These are phyloP conservation scores for Lutjanus argentimaculatus DNA, from an alignment of 2,797 vertebrate genomes.

Conservation along the genomic window DNA sequence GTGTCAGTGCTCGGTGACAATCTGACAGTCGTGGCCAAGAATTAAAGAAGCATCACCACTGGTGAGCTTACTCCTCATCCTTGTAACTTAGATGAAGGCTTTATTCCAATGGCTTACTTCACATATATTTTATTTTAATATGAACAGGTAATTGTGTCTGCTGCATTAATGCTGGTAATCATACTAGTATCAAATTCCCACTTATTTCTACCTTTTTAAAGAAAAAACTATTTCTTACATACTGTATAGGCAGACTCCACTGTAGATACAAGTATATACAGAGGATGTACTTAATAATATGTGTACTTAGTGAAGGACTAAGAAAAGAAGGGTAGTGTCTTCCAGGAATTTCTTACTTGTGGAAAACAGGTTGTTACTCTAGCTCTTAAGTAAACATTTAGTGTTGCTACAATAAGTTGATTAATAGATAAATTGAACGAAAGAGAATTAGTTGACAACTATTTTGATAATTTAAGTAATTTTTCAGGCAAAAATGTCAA, in stretches of 20 bases:
- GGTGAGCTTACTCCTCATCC: slow-evolving; percentile 34
- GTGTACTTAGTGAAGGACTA: too few species aligned
- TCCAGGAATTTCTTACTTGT: too few species aligned
- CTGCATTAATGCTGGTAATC: background rate
- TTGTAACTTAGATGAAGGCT: slow-evolving; percentile 3
- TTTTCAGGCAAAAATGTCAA: too few species aligned
- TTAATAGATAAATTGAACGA: too few species aligned
- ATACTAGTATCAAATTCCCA: background rate
- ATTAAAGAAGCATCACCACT: slow-evolving; percentile 50
- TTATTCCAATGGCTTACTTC: slow-evolving; percentile 2
- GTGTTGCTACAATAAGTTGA: too few species aligned
- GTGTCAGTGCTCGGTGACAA: slow-evolving; percentile 50
- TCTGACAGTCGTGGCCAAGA: slow-evolving; percentile 50
- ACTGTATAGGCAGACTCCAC: background rate
- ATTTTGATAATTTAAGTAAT: too few species aligned
- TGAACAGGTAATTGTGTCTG: background rate
- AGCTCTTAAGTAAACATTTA: background rate
- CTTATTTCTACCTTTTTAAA: background rate
- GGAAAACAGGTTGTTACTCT: background rate
- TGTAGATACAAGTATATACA: background rate
- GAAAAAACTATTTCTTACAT: background rate
- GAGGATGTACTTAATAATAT: background rate
- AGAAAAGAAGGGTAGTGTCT: too few species aligned
- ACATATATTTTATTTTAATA: background rate
- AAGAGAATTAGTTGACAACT: too few species aligned